These are phyloP conservation scores for Chelidonichthys spinosus DNA, from an alignment of 2,797 vertebrate species.

Conservation along the genomic window DNA sequence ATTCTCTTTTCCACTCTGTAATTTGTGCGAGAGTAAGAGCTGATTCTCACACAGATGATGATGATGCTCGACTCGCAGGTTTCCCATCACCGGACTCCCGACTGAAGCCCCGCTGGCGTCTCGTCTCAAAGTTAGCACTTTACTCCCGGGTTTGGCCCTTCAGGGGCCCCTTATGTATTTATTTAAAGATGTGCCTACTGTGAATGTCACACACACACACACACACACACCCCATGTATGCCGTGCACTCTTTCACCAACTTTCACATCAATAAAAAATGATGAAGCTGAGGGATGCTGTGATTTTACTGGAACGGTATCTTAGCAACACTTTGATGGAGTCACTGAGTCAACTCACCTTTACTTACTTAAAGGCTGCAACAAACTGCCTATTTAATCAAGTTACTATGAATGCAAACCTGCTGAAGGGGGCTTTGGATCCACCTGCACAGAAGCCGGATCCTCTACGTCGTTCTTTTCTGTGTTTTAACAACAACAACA, in stretches of 20 bases:
- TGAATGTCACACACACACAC: slow-evolving; percentile 2
- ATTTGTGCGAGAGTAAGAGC: slow-evolving; percentile 1
- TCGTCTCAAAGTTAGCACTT: slow-evolving; percentile 30
- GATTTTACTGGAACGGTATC: background rate
- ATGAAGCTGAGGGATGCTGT: background rate
- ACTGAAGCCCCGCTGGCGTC: slow-evolving; percentile 23
- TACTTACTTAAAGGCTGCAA: too few species aligned
- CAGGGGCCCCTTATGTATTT: background rate
- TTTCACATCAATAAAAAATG: slow-evolving; percentile 64
- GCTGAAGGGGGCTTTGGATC: too few species aligned
- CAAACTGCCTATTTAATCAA: too few species aligned
- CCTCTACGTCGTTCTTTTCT: too few species aligned
- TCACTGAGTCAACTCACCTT: background rate
- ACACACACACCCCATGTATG: slow-evolving; percentile 15
- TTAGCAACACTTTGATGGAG: background rate
- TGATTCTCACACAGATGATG: background rate
- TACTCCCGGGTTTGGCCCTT: slow-evolving; percentile 18
- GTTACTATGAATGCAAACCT: too few species aligned
- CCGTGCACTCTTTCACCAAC: slow-evolving; percentile 32
- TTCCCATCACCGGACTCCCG: background rate
- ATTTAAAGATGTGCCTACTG: slow-evolving; percentile 51
- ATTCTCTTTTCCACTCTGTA: background rate
- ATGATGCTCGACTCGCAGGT: too few species aligned
- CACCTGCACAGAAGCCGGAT: too few species aligned
- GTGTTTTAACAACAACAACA: too few species aligned